Base-by-base conservation (phyloP, 2,797 vertebrate genomes). In the Betta splendens region DNA sequence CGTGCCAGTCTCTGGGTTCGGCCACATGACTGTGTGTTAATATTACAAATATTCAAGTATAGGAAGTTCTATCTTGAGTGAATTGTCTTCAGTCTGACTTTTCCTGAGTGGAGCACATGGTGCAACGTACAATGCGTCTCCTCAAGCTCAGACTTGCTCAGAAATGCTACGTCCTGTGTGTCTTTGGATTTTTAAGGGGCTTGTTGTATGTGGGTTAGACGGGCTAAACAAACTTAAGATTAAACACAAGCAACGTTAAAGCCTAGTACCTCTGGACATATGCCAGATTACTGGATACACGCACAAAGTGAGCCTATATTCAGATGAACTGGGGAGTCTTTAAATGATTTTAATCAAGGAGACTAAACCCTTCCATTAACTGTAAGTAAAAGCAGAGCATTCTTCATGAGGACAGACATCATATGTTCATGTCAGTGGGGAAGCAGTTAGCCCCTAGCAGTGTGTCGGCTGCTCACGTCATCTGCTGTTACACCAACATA, bases 391-490 rank as follows among this genome's bases (percentile, higher is more conserved):
- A 21, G 2, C 17, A 40, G 11, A 23, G 17, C 31, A 31, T 47
- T 35, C 6, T 50, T 16, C 57, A 7, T 22, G 22, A 56, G 23
- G 12, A 44, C 47, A 15, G 38, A 37, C 16, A 26, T 28, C 48
- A 11, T 53, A 59, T 59, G 9, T 36, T 60, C n/a, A 61, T n/a
- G 33, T 63, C 29, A 26, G 1, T 20, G 40, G 37, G 64, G 37
- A 51, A 40, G 17, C 35, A 71, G 28, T 70, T 58, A 35, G 17
- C 13, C 28, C 23, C 49, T 53, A 29, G 35, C 22, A 25, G 17
- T 49, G 38, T 48, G 16, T 16, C 43, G 37, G 52, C 46, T 18
- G n/a, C n/a, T n/a, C n/a, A n/a, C n/a, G n/a, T n/a, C n/a, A n/a
- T n/a, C n/a, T n/a, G n/a, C n/a, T n/a, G n/a, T n/a, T n/a, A n/a